These are phyloP conservation scores for Margaritifera margaritifera DNA, from an alignment of 2,888 invertebrate genomes.

Conservation along the genomic window DNA sequence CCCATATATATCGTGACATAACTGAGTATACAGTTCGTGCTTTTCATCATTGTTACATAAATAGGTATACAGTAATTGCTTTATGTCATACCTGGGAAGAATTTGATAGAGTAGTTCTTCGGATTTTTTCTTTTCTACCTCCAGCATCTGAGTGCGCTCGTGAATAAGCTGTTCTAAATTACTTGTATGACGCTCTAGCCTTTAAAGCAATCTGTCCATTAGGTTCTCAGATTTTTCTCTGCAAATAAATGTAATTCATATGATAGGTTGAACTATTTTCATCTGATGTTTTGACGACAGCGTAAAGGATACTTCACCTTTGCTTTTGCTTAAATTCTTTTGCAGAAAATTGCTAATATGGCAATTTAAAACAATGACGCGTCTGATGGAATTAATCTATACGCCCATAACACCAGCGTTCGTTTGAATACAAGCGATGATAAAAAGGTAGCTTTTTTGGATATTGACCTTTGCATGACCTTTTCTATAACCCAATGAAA, in stretches of 20 bases:
- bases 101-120: slow-evolving; percentile 96
- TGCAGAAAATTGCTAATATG: neutral
- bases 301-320: neutral
- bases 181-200: slow-evolving; percentile 86
- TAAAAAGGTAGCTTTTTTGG: too few relatives aligned
- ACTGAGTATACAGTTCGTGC: too few relatives aligned
- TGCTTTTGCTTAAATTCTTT: neutral
- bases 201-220: slow-evolving; percentile 86
- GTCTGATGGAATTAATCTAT: too few relatives aligned
- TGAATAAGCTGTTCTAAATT: slow-evolving; percentile 88
- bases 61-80: too few relatives aligned
- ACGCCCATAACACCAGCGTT: too few relatives aligned
- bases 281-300: neutral
- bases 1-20: too few relatives aligned
- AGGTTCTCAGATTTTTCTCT: slow-evolving; percentile 78
- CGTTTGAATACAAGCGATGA: too few relatives aligned
- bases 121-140: slow-evolving; percentile 97
- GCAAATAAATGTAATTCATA: neutral
- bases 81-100: slow-evolving; percentile 83
- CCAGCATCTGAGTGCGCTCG: slow-evolving; percentile 94
- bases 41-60: too few relatives aligned
- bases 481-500: too few relatives aligned
- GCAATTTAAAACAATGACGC: neutral
- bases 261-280: too few relatives aligned
- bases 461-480: too few relatives aligned